Conservation (phyloP, 2,888 invertebrate genomes). For the Leptinotarsa tumamoca region DNA sequence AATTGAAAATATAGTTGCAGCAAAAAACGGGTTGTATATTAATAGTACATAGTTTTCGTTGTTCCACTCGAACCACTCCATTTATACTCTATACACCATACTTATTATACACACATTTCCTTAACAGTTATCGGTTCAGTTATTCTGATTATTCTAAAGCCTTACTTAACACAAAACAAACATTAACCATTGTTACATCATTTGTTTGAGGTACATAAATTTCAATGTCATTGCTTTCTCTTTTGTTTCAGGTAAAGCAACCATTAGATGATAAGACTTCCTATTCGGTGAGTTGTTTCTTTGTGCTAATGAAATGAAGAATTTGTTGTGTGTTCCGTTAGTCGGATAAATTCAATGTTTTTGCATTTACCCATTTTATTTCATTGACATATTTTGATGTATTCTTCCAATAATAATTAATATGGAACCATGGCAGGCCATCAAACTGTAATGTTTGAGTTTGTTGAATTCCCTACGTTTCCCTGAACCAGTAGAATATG, state of each 20-base stretch:
- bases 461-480: too few relatives aligned
- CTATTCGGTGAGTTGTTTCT: constrained; percentile 1
- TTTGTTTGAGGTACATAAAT: constrained; percentile 19
- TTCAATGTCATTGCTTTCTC: constrained; percentile 3
- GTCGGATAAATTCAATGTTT: too few relatives aligned
- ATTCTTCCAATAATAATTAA: too few relatives aligned
- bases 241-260: constrained; percentile 26
- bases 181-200: constrained; percentile 1
- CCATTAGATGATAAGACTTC: constrained; percentile 15
- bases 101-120: background rate
- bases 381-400: too few relatives aligned
- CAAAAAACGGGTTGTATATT: too few relatives aligned
- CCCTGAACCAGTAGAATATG: too few relatives aligned
- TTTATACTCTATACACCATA: background rate
- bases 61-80: too few relatives aligned
- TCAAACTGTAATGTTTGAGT: too few relatives aligned
- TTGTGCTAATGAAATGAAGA: background rate
- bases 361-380: too few relatives aligned
- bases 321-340: background rate
- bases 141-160: background rate
- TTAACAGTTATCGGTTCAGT: background rate
- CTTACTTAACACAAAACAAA: background rate
- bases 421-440: too few relatives aligned
- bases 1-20: background rate
- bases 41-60: too few relatives aligned